Conservation (phyloP, 2,797 vertebrate genomes). For the Valencia hispanica region DNA sequence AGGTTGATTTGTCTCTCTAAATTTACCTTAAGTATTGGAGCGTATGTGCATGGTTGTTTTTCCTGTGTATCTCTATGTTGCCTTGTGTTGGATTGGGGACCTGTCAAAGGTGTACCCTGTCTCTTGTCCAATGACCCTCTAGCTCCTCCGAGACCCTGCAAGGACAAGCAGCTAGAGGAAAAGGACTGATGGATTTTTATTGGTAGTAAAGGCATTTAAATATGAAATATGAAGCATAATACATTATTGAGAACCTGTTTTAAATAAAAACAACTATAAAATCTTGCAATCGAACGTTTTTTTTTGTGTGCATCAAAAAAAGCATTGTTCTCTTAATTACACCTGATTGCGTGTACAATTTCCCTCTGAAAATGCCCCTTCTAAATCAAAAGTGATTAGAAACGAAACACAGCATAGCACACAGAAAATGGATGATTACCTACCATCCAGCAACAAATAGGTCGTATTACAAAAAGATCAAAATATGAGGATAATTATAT, state of each 20-base stretch:
- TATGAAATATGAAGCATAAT: neutral
- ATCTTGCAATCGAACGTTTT: neutral
- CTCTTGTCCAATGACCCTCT: too few species aligned
- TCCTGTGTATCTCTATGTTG: neutral
- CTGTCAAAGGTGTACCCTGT: too few species aligned
- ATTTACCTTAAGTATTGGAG: neutral
- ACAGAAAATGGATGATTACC: constrained; percentile 21
- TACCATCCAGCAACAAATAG: neutral
- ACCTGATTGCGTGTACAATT: neutral
- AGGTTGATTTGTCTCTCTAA: neutral
- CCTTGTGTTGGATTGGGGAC: too few species aligned
- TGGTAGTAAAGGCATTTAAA: neutral
- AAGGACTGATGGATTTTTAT: neutral
- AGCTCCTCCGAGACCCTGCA: neutral
- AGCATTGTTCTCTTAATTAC: neutral
- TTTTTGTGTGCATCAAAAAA: neutral
- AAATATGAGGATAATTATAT: neutral
- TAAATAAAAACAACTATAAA: neutral
- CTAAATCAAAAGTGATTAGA: constrained; percentile 16
- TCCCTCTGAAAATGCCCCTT: neutral
- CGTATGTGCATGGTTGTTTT: neutral
- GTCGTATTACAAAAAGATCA: neutral
- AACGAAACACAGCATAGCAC: neutral
- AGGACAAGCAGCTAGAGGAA: neutral
- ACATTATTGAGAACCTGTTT: neutral